Evolutionary conservation across 1,140 invertebrate species (phyloP), one percentile per base, ranked within the genome.

Genomic region (Heliconius melpomene): DNA sequence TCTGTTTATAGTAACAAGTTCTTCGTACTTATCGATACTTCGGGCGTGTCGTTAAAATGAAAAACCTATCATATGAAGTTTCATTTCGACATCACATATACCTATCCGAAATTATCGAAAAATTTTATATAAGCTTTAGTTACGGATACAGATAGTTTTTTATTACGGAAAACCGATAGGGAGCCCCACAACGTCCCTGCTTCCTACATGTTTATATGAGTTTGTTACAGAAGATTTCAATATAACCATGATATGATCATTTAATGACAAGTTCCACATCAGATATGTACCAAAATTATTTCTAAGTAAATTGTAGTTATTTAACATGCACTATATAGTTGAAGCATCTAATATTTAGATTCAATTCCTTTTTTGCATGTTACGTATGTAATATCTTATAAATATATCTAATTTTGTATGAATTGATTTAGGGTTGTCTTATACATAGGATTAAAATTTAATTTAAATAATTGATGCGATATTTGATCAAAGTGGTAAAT

Each of bases 201-300:
- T 52, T 20, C 6, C 3, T 3, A 57, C 54, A 57, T 57, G 54
- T n/a, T n/a, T 57, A 57, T 16, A 66, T 66, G 57, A 66, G 60
- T 29, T 66, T 8, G 60, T 66, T 26, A n/a, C 1, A 66, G 5
- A 66, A 13, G 16, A 66, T 66, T 5, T 66, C 60, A 75, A 71
- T 79, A 75, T 79, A 78, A 79, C 50, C 75, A 82, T 83, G 82
- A 83, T 85, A 85, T 85, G 84, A 83, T 75, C 75, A 77, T 83
- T 82, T 73, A 79, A 83, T 83, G 84, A 85, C 82, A 83, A 79
- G 80, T 78, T 81, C 75, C 78, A 23, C 77, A 77, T 80, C 74
- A 83, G 84, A 85, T 85, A 85, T 85, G 84, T 85, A 79, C 72
- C 80, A 75, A 75, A 74, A 78, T 78, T 82, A 83, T 83, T 82